A percentile compares a stretch with the other conserved stretches of the same genome.
Conservation (phyloP, 2,888 invertebrate genomes). For the Julus scanicus region DNA sequence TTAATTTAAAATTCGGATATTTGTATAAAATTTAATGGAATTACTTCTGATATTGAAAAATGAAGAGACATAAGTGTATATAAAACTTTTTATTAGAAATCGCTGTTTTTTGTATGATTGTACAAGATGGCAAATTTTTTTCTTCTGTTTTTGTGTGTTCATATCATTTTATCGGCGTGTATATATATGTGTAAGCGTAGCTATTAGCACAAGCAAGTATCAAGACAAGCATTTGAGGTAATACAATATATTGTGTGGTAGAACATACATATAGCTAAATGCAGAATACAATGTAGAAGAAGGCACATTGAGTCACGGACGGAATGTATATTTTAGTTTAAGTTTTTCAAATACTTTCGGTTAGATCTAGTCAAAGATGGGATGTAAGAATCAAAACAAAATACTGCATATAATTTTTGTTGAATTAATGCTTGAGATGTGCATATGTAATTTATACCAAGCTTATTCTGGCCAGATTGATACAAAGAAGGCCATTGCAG, state of each 20-base stretch:
- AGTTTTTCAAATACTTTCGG: too few species aligned
- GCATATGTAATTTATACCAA: background rate
- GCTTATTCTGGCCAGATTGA: background rate
- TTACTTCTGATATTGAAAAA: background rate
- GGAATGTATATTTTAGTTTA: background rate
- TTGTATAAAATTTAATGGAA: too few species aligned
- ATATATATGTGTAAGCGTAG: background rate
- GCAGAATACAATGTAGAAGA: background rate
- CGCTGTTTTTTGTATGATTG: background rate
- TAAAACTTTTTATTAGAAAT: background rate
- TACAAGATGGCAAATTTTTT: background rate
- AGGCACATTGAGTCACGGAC: background rate
- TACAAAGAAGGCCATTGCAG: background rate
- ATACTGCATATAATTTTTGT: too few species aligned
- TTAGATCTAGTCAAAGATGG: too few species aligned
- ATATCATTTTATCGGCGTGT: slow-evolving; percentile 16
- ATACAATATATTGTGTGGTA: background rate
- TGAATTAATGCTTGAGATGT: too few species aligned
- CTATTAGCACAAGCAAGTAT: background rate
- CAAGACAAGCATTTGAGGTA: slow-evolving; percentile 17
- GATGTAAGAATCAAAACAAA: too few species aligned
- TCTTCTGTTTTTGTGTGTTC: background rate
- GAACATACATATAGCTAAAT: background rate
- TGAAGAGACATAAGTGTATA: background rate
- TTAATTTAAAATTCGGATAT: background rate